Evolutionary conservation across 2,797 vertebrate species (phyloP).

Genomic region (Coranthus polyacanthus): DNA sequence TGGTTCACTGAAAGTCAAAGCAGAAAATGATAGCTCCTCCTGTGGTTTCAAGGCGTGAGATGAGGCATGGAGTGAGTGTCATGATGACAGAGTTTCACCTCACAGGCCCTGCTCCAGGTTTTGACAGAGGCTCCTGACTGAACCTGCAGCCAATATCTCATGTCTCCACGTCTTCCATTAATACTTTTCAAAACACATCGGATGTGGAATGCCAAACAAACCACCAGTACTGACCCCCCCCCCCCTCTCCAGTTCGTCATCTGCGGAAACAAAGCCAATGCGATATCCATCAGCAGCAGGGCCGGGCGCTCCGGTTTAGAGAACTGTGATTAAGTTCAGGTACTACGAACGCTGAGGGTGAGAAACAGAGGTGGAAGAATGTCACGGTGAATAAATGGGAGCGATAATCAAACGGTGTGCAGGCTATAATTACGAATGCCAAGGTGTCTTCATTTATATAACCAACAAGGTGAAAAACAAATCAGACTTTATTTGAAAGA

Average conservation of each 20-base stretch:
- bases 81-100: conserved; percentile 55
- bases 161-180: conserved; percentile 71
- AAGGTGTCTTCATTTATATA: neutral
- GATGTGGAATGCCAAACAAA: conserved; percentile 83
- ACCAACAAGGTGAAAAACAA: too few relatives aligned
- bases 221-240: conserved; percentile 47
- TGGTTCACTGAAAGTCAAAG: conserved; percentile 41
- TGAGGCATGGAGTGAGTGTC: conserved; percentile 31
- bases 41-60: conserved; percentile 39
- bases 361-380: conserved; percentile 17
- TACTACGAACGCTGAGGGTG: conserved; percentile 15
- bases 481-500: neutral
- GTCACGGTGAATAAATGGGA: neutral
- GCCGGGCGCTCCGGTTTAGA: conserved; percentile 28
- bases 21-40: conserved; percentile 35
- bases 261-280: conserved; percentile 62
- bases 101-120: conserved; percentile 44
- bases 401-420: neutral
- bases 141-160: conserved; percentile 78
- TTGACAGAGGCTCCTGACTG: conserved; percentile 68
- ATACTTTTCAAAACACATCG: conserved; percentile 77
- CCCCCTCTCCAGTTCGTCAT: conserved; percentile 71
- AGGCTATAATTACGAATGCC: neutral
- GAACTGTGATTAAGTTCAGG: conserved; percentile 41
- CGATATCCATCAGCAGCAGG: conserved; percentile 70